A percentile compares a stretch with the other conserved stretches of the same genome.
These are phyloP conservation scores for Epinephelus lanceolatus DNA, from an alignment of 2,113 vertebrate genomes.

Conservation along the genomic window DNA sequence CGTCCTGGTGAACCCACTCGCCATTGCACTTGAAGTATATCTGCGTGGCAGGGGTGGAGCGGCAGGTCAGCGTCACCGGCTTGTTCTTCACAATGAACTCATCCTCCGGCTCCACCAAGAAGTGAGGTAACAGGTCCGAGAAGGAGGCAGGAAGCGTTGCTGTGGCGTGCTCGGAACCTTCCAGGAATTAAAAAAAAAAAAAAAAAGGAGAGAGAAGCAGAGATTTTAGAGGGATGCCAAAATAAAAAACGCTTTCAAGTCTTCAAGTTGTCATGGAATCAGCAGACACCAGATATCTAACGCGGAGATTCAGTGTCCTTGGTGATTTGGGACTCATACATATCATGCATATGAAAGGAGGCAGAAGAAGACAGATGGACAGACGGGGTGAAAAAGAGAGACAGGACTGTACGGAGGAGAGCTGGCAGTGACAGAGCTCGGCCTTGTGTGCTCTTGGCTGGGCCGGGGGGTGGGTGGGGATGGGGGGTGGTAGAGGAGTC, in stretches of 20 bases:
- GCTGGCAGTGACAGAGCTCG: conserved; percentile 53
- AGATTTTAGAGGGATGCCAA: conserved; percentile 34
- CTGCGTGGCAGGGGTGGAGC: conserved; percentile 95
- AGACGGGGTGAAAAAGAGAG: conserved; percentile 25
- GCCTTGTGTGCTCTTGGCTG: conserved; percentile 71
- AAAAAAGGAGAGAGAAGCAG: neutral
- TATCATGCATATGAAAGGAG: conserved; percentile 32
- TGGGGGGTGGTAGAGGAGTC: conserved; percentile 46
- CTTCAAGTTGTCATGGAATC: conserved; percentile 44
- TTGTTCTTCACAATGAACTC: conserved; percentile 99
- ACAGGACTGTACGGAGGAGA: conserved; percentile 22
- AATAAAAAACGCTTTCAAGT: conserved; percentile 29
- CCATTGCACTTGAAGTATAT: conserved; percentile 99
- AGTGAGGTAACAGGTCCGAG: conserved; percentile 94
- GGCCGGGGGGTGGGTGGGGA: conserved; percentile 24
- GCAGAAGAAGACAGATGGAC: conserved; percentile 31
- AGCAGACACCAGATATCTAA: conserved; percentile 34
- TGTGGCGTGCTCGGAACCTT: conserved; percentile 93
- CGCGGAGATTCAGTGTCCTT: conserved; percentile 36
- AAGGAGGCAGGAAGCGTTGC: conserved; percentile 88
- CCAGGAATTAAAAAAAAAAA: neutral
- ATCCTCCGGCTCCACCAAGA: conserved; percentile 95
- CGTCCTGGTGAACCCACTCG: conserved; percentile 98
- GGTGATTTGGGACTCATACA: conserved; percentile 31
- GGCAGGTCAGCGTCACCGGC: conserved; percentile 94